Base-by-base conservation (phyloP, 2,888 invertebrate species). In the Ypsolopha scabrella region DNA sequence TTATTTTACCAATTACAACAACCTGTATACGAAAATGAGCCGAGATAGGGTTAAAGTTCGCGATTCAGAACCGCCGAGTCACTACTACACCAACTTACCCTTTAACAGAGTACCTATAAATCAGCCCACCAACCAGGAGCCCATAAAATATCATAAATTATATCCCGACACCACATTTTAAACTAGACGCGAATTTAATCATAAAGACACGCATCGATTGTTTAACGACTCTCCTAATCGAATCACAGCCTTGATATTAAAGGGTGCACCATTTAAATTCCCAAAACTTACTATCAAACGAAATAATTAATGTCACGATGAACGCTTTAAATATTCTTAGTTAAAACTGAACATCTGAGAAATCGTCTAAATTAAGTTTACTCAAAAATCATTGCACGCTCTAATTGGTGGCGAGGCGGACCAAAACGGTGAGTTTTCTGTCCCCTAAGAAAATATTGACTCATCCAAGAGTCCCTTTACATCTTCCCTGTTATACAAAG, bases 371-470 rank as follows among this genome's bases (percentile, higher is more conserved):
- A 82, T 83, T 76, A 78, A 79, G 79, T 83, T 85, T 83, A 78
- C 76, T 63, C 43, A 79, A 80, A 82, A 83, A 86, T 85, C 70
- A 77, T 72, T 65, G 64, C 78, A 80, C 82, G 86, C 85, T 80
- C 85, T 83, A 83, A 83, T 85, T 86, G 82, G 64, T 72, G 62
- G 67, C 62, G 65, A 68, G 72, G 74, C 75, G 68, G 70, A 65
- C 69, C 66, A 68, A 60, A 63, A 62, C 63, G 62, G 62, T 24
- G 24, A 59, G 61, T 61, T 68, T 73, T 66, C 64, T 79, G 85
- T 85, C 85, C 83, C 85, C 79, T 75, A 80, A 75, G 69, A 79
- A 65, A 86, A 86, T 80, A 85, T 85, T 85, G 74, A 75, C 75
- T 65, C 59, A 54, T 53, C 59, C 58, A 50, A 47, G 57, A 65